These are phyloP conservation scores for Noctua fimbriata DNA, from an alignment of 2,888 invertebrate genomes.

Conservation along the genomic window DNA sequence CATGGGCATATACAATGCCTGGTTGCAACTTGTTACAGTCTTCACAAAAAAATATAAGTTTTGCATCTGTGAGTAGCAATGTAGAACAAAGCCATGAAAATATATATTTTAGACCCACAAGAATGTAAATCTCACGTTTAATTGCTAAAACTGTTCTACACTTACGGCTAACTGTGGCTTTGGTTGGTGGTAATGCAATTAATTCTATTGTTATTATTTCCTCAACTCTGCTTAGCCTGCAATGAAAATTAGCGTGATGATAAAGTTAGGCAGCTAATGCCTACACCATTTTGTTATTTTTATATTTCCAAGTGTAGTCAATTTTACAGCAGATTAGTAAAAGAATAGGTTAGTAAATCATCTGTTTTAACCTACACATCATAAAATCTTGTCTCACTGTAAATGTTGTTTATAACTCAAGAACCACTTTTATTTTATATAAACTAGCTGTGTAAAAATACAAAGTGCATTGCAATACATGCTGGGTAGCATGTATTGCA, in stretches of 20 bases:
- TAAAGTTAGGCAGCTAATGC: not conserved
- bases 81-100: not conserved
- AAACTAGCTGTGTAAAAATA: too few species aligned
- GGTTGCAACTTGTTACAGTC: slow-evolving; percentile 17
- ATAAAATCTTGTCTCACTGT: not conserved
- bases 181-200: slow-evolving; percentile 26
- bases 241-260: slow-evolving; percentile 41
- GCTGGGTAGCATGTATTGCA: too few species aligned
- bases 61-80: slow-evolving; percentile 17
- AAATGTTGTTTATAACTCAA: not conserved
- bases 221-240: slow-evolving; percentile 47
- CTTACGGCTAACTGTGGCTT: slow-evolving; percentile 36
- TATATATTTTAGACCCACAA: slow-evolving; percentile 11
- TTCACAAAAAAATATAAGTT: slow-evolving; percentile 32
- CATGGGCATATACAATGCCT: not conserved
- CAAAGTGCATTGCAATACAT: too few species aligned
- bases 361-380: not conserved
- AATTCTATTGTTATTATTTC: slow-evolving; percentile 27
- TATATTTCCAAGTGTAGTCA: not conserved
- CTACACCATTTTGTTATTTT: slow-evolving; percentile 10
- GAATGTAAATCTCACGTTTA: slow-evolving; percentile 25
- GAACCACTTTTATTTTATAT: not conserved
- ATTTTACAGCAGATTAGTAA: not conserved
- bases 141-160: slow-evolving; percentile 39
- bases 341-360: not conserved